phyloP scores from a whole-genome alignment of 1,140 invertebrate genomes.

The Camponotus pennsylvanicus region DNA sequence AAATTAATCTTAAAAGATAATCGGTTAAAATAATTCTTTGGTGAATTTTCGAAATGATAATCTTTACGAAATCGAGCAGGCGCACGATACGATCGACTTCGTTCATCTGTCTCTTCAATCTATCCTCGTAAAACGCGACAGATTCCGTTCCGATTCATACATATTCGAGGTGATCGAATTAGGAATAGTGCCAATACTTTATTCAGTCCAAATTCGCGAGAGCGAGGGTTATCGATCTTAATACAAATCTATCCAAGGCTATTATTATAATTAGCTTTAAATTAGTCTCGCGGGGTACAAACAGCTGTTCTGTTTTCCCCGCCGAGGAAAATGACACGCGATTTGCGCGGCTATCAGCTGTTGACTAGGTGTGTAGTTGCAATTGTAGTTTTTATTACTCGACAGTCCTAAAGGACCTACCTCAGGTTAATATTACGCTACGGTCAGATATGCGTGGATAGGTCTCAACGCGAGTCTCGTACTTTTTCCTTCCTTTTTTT shows the following conservation, averaged over 20 bases:
- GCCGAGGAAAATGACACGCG: slow-evolving; percentile 3
- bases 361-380: slow-evolving; percentile 76
- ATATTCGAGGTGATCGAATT: not conserved
- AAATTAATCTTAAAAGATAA: not conserved
- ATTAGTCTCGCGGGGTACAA: not conserved
- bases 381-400: slow-evolving; percentile 72
- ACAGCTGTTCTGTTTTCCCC: not conserved
- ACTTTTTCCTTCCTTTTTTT: slow-evolving; percentile 44
- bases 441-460: slow-evolving; percentile 54
- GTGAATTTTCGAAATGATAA: not conserved
- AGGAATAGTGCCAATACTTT: slow-evolving; percentile 27
- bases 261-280: not conserved
- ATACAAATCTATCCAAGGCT: not conserved
- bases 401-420: slow-evolving; percentile 80
- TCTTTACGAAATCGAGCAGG: not conserved
- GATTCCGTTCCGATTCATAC: not conserved
- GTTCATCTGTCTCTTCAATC: not conserved
- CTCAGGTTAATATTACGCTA: slow-evolving; percentile 77
- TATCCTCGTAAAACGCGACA: not conserved
- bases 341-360: slow-evolving; percentile 51
- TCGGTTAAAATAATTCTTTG: not conserved
- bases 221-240: not conserved
- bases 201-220: slow-evolving; percentile 7
- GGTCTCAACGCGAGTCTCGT: slow-evolving; percentile 26
- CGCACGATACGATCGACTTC: not conserved